Base-by-base conservation (phyloP, 2,797 vertebrate species). In the Cyprinella venusta region DNA sequence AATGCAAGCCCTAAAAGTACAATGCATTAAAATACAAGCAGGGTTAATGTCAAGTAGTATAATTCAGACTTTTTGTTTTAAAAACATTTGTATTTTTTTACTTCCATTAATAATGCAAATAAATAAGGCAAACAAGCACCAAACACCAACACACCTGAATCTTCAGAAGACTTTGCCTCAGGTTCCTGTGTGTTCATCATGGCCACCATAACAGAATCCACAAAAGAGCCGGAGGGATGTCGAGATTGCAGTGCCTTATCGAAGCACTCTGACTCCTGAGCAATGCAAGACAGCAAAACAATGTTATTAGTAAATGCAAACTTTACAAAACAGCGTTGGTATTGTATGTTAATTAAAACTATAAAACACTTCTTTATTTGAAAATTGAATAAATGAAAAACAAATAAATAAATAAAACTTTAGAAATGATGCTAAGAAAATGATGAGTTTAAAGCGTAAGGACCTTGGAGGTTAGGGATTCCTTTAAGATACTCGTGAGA, bases 121-220 rank as follows among this genome's bases (percentile, higher is more conserved):
- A 36, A 36, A 36, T 36, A 36, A 36, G 5, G 36, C 36, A 36
- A 36, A 6, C 36, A 36, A 36, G n/a, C 5, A 71, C 26, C 12
- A 52, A 24, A 59, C 50, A 26, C 36, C 70, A 61, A 52, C 75
- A 45, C 88, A 93, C 92, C 91, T 87, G 88, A 83, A 85, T 21
- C 87, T 74, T 74, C 84, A 75, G 75, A 59, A 19, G 83, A 86
- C 21, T 88, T 88, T 19, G 45, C 75, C 63, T 82, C 87, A 88
- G 42, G 2, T 0, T 85, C 87, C 18, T 90, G 87, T 6, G 86
- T 87, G 76, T 94, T 93, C 54, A 90, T 89, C 85, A 93, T 86
- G 15, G 94, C 92, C 21, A 93, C 85, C 90, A 92, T 93, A 88
- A 95, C 56, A 0, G 93, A 94, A 91, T 92, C 93, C 6, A 95